A percentile compares a stretch with the other conserved stretches of the same genome.
Conservation (phyloP, 2,797 vertebrate species). For the Hylomyscus alleni region DNA sequence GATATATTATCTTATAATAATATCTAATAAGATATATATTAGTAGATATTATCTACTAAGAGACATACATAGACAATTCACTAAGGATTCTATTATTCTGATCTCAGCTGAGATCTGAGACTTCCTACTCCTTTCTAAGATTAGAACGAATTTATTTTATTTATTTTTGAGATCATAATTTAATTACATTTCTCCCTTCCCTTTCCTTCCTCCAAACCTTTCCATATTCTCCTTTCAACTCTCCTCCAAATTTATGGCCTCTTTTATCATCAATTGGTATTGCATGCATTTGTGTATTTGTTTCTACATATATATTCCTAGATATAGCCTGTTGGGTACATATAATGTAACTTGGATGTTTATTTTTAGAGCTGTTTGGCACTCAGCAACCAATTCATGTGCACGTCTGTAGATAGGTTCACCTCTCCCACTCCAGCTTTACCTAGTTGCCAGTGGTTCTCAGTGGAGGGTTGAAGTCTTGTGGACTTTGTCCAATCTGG, state of each 20-base stretch:
- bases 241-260: background rate
- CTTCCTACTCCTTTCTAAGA: background rate
- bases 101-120: background rate
- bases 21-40: too few species aligned
- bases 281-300: background rate
- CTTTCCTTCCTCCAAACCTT: background rate
- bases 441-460: background rate
- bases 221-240: background rate
- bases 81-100: conserved; percentile 9
- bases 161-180: background rate
- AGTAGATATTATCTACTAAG: background rate
- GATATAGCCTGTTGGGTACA: background rate
- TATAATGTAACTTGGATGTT: background rate
- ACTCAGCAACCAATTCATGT: background rate
- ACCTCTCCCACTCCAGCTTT: background rate
- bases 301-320: background rate
- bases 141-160: background rate
- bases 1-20: too few species aligned
- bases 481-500: background rate
- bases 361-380: background rate
- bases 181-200: background rate
- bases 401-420: rapidly evolving
- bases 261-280: background rate
- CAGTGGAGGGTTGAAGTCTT: background rate
- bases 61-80: background rate